phyloP scores from a whole-genome alignment of 2,888 invertebrate species.

The Dysmachus trigonus region DNA sequence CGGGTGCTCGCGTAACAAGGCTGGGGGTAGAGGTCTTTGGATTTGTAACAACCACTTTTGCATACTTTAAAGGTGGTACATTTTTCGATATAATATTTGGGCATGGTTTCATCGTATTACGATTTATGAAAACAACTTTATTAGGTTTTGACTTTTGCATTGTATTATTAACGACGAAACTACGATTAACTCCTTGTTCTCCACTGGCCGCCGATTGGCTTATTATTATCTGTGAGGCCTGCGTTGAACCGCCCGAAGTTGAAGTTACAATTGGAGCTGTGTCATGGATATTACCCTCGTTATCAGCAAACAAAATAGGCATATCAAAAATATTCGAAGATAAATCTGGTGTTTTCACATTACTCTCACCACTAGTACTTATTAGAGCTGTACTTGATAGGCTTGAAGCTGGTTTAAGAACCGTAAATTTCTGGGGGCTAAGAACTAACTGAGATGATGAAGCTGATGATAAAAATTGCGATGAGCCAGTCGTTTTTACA shows the following conservation, averaged over 20 bases:
- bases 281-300: constrained; percentile 61
- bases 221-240: constrained; percentile 18
- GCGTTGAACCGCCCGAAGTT: constrained; percentile 5
- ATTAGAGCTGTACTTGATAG: constrained; percentile 52
- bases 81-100: constrained; percentile 57
- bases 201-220: neutral
- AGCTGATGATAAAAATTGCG: constrained; percentile 57
- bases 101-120: constrained; percentile 60
- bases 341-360: constrained; percentile 60
- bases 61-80: constrained; percentile 55
- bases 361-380: constrained; percentile 51
- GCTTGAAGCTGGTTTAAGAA: constrained; percentile 58
- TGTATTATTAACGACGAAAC: constrained; percentile 57
- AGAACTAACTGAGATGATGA: constrained; percentile 7
- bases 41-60: constrained; percentile 58
- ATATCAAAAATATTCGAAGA: constrained; percentile 71
- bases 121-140: constrained; percentile 62
- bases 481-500: constrained; percentile 52
- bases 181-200: constrained; percentile 50
- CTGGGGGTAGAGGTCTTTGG: constrained; percentile 53
- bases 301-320: constrained; percentile 74
- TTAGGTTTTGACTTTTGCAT: constrained; percentile 53
- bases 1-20: constrained; percentile 43
- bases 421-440: constrained; percentile 59
- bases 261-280: constrained; percentile 51